A percentile compares a stretch with the other conserved stretches of the same genome.
Evolutionary conservation across 2,888 invertebrate genomes (phyloP).

Genomic region (Tromatobia lineatoria): DNA sequence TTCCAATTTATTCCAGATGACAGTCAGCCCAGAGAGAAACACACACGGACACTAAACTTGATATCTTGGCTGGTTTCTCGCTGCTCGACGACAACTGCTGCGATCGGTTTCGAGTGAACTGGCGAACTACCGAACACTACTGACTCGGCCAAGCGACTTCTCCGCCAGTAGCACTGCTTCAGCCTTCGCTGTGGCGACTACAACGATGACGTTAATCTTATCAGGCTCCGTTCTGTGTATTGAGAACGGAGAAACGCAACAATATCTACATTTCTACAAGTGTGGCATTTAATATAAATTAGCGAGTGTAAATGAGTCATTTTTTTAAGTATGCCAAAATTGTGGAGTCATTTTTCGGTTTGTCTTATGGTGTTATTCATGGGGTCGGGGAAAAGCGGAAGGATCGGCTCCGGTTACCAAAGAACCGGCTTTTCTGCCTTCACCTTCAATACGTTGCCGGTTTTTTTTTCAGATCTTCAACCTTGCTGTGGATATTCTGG

Average conservation of each 20-base stretch:
- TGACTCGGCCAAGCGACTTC: constrained; percentile 31
- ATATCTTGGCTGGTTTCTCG: constrained; percentile 1
- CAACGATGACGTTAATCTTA: constrained; percentile 62
- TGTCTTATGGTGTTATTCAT: too few relatives aligned
- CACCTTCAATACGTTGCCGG: background rate
- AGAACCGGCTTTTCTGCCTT: background rate
- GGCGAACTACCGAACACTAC: constrained; percentile 51
- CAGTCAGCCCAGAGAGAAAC: background rate
- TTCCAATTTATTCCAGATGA: background rate
- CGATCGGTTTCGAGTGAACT: constrained; percentile 59
- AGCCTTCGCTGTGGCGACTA: constrained; percentile 36
- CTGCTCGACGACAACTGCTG: constrained; percentile 3
- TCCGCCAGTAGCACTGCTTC: constrained; percentile 13
- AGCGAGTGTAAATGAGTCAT: background rate
- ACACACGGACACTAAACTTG: background rate
- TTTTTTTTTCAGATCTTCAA: background rate
- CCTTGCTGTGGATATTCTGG: background rate
- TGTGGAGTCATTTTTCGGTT: background rate
- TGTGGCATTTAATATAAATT: background rate
- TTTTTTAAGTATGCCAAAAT: background rate
- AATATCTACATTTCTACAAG: background rate
- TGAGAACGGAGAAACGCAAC: constrained; percentile 32
- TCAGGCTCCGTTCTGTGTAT: constrained; percentile 46
- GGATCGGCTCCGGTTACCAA: background rate
- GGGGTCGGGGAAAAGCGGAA: background rate